Percentiles rank a stretch among this genome's conserved stretches.
These are phyloP conservation scores for Cephalotes varians DNA, from an alignment of 2,888 invertebrate genomes.

Conservation along the genomic window DNA sequence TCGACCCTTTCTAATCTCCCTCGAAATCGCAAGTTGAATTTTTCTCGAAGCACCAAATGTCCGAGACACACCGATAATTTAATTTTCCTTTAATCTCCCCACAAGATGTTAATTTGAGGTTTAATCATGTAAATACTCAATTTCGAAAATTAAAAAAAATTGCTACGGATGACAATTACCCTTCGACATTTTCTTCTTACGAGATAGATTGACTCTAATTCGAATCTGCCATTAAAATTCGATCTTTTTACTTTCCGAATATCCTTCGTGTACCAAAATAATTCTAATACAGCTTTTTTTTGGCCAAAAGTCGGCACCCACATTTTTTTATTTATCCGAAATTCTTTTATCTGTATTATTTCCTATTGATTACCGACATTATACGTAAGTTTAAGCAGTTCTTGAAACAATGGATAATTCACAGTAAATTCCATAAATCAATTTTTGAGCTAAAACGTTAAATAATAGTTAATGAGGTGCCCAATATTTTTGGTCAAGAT, in stretches of 20 bases:
- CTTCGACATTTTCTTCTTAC: background rate
- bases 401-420: no score
- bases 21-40: conserved; percentile 19
- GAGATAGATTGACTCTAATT: background rate
- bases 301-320: no score
- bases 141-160: conserved; percentile 1
- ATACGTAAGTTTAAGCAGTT: no score
- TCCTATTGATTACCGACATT: no score
- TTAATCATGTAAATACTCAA: background rate
- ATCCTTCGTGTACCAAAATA: background rate
- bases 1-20: background rate
- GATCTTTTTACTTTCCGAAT: background rate
- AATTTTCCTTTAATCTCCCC: background rate
- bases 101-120: background rate
- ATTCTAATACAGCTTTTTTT: no score
- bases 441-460: no score
- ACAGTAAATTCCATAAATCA: no score
- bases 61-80: conserved; percentile 6
- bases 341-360: no score
- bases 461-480: no score
- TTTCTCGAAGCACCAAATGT: conserved; percentile 19
- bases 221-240: background rate
- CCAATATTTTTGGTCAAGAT: no score
- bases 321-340: no score
- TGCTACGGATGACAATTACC: background rate